Evolutionary conservation across 2,888 invertebrate genomes (phyloP), one percentile per base, ranked within the genome.

Genomic region (Tipula vernalis): DNA sequence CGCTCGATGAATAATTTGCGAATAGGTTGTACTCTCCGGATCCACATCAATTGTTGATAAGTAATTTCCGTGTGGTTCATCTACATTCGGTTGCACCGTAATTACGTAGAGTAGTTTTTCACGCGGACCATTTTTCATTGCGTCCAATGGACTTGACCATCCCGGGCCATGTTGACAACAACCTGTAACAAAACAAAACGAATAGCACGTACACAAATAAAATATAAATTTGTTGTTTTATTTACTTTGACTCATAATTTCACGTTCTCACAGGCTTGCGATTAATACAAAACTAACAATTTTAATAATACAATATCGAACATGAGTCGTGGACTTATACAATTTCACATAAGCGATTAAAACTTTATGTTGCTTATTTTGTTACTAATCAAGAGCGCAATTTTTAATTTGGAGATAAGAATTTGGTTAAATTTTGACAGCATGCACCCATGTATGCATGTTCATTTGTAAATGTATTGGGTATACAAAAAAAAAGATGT

Each of bases 1-100:
- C 0, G 98, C 94, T 18, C 98, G 95, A 90, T 97, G 95, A 85
- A 99, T 95, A 4, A 99, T 98, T 94, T 98, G 94, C 88, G 95
- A 94, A 90, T 96, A 99, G 2, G 96, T 96, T 10, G 95, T 92
- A 87, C 98, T 98, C 0, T 93, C 90, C 0, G 98, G 98, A 91
- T 99, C 96, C 0, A 99, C 96, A 90, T 99, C 98, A 0, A 99
- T 94, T 0, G 98, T 98, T n/a, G 97, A 95, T 88, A 99, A 92
- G 90, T 98, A 96, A 92, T 99, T 99, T 2, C 96, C 94, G 89
- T 96, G 95, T 0, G 93, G 93, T 86, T 92, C 91, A 18, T 91
- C 90, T 41, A 91, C 90, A 89, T 96, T 94, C 0, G 96, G 96
- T 89, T 96, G 96, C 83, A 98, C 94, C 89, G 98, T 97, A 39